Base-by-base conservation (phyloP, 2,113 vertebrate species). In the Pseudois nayaur region DNA sequence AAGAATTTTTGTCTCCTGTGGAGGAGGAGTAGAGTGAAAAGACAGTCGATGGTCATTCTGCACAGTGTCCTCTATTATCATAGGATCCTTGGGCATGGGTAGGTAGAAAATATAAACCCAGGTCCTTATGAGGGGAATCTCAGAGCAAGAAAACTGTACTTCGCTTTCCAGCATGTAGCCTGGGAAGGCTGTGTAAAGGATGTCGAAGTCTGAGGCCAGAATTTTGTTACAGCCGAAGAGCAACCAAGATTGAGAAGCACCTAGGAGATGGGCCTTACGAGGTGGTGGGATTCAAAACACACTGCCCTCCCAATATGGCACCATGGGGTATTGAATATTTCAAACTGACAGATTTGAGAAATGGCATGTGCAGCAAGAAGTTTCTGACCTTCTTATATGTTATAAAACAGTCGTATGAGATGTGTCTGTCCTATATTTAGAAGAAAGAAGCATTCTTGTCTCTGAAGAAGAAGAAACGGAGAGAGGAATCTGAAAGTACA, bases 191-290 rank as follows among this genome's bases (percentile, higher is more conserved):
- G 27, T 2, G 1, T 9, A 8, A 31, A 13, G 19, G 40, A 6
- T 50, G 10, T 0, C 4, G 45, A 27, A 16, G 21, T 14, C 78
- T 31, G 40, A 85, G 48, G 40, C 43, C 57, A 71, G 52, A 31
- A 31, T 45, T 16, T 10, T 16, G 6, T 54, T 55, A 45, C 6
- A 76, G 21, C 15, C 9, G 7, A 83, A 43, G 3, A 48, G 2
- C 25, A 7, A 15, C 3, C 54, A 57, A 59, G 57, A 15, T 55
- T 13, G 81, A 95, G 12, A 55, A 33, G 6, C 16, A 3, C 40
- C 43, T 50, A 4, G 3, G 3, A 16, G 15, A 1, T 17, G 13
- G 48, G 8, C 1, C 8, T 82, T 33, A 13, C 0, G 9, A 43
- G 43, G n/a, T 5, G 33, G 9, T 2, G 7, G 31, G 83, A 19